These are phyloP conservation scores for Lasioglossum calceatum DNA, from an alignment of 2,888 invertebrate genomes.

Conservation along the genomic window DNA sequence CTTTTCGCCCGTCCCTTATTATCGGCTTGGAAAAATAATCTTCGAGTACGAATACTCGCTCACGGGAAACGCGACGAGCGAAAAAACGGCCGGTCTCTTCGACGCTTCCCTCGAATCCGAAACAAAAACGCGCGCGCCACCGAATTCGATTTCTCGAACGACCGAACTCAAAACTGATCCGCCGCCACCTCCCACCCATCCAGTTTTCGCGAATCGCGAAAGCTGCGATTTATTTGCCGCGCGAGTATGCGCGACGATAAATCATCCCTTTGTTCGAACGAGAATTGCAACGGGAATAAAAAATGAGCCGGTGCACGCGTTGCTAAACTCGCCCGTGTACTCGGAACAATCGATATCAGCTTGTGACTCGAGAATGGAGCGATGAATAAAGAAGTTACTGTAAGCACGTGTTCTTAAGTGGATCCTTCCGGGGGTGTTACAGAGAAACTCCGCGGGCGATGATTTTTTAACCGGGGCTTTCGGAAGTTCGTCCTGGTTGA, in stretches of 20 bases:
- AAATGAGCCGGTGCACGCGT: background rate
- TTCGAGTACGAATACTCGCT: conserved; percentile 64
- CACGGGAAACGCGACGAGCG: conserved; percentile 20
- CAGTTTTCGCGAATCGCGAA: conserved; percentile 40
- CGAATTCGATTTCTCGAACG: conserved; percentile 5
- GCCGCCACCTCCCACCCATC: background rate
- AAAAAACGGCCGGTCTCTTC: background rate
- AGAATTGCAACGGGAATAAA: background rate
- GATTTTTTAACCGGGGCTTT: background rate
- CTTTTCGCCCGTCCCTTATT: conserved; percentile 73
- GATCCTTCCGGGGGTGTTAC: background rate
- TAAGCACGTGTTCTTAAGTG: background rate
- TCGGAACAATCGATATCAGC: background rate
- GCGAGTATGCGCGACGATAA: background rate
- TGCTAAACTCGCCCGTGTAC: background rate
- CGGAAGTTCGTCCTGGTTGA: background rate
- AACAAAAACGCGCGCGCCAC: conserved; percentile 41
- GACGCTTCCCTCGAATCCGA: conserved; percentile 13
- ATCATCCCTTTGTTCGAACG: conserved; percentile 6
- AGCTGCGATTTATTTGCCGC: conserved; percentile 41
- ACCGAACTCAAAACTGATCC: conserved; percentile 15
- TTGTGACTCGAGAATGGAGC: background rate
- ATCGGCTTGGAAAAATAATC: conserved; percentile 79
- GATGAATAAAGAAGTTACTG: background rate
- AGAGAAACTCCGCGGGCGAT: background rate